Conservation (phyloP, 2,888 invertebrate species). For the Pachliopta kotzebuea region DNA sequence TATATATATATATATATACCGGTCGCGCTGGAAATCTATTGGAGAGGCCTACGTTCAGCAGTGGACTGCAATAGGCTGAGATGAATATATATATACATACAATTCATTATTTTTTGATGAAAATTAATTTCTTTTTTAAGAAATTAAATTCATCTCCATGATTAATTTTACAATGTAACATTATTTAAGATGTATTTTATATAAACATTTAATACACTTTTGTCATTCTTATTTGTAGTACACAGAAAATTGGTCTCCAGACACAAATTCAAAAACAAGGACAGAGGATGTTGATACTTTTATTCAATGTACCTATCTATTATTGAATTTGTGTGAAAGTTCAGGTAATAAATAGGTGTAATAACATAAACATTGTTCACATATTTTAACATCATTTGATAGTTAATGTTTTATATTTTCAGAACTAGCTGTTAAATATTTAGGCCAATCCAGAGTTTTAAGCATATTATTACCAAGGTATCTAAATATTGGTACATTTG, state of each 20-base stretch:
- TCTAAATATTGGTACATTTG: conserved; percentile 80
- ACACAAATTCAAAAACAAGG: conserved; percentile 55
- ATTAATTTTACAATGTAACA: too few species aligned
- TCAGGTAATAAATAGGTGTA: conserved; percentile 57
- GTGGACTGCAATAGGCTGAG: too few species aligned
- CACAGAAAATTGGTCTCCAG: conserved; percentile 76
- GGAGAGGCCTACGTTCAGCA: too few species aligned
- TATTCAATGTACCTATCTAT: conserved; percentile 83
- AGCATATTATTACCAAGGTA: conserved; percentile 81
- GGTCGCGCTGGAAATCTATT: too few species aligned
- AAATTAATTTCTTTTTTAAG: too few species aligned
- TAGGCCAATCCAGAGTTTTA: conserved; percentile 83
- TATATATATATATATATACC: too few species aligned
- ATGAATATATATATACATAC: too few species aligned
- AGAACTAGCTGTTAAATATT: conserved; percentile 82
- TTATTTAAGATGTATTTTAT: neutral
- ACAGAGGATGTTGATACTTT: conserved; percentile 84
- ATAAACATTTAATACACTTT: neutral
- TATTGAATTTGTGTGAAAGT: conserved; percentile 86
- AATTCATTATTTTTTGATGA: too few species aligned
- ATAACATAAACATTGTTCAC: neutral
- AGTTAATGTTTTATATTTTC: conserved; percentile 41
- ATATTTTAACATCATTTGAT: neutral
- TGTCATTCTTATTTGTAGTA: conserved; percentile 47
- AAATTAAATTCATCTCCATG: too few species aligned